These are phyloP conservation scores for Reticulitermes speratus DNA, from an alignment of 1,140 invertebrate species.

Conservation along the genomic window DNA sequence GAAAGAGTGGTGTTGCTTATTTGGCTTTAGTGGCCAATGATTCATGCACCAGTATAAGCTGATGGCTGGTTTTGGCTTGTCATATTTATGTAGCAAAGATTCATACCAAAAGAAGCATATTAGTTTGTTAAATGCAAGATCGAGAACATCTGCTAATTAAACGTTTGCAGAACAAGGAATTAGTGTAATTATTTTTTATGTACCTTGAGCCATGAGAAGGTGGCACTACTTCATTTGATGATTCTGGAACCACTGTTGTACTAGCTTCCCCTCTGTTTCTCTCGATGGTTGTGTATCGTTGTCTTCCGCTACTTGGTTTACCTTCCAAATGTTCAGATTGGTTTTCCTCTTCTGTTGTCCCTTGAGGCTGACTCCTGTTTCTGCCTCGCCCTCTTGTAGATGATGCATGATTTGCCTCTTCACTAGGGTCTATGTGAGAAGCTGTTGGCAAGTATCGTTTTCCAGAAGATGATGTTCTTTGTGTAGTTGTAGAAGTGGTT, in stretches of 20 bases:
- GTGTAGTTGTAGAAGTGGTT: slow-evolving; percentile 43
- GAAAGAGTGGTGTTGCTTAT: no score
- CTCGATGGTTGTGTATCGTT: slow-evolving; percentile 61
- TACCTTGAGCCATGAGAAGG: slow-evolving; percentile 46
- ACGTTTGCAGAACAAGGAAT: no score
- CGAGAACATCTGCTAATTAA: background rate
- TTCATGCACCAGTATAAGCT: no score
- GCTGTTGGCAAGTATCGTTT: slow-evolving; percentile 33
- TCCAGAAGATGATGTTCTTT: slow-evolving; percentile 32
- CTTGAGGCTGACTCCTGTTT: slow-evolving; percentile 47
- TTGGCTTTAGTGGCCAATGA: no score
- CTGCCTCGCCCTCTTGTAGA: slow-evolving; percentile 42
- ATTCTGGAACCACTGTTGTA: slow-evolving; percentile 48
- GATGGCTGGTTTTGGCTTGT: no score
- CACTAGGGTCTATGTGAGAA: background rate
- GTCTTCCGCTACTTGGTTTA: slow-evolving; percentile 24
- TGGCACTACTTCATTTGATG: slow-evolving; percentile 68
- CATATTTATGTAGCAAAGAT: no score
- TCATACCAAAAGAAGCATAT: no score
- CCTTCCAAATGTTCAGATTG: background rate
- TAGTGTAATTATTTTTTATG: slow-evolving; percentile 1
- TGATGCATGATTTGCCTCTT: slow-evolving; percentile 22
- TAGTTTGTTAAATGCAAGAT: no score
- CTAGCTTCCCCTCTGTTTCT: slow-evolving; percentile 51
- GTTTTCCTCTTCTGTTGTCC: background rate